These are phyloP conservation scores for Brenthis hecate DNA, from an alignment of 2,888 invertebrate species.

Conservation along the genomic window DNA sequence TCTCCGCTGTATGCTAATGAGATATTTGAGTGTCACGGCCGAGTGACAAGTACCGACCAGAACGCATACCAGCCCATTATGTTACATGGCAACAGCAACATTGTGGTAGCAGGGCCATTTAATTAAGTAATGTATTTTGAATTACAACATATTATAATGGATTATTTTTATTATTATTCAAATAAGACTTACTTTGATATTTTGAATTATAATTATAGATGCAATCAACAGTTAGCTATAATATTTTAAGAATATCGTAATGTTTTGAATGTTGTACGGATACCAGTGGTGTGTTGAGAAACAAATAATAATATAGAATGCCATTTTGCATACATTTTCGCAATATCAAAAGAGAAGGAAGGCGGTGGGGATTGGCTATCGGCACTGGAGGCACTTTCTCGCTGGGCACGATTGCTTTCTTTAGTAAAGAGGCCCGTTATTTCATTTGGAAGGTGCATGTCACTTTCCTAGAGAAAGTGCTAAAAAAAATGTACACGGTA, in stretches of 20 bases:
- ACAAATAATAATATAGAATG: slow-evolving; percentile 34
- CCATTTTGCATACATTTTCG: slow-evolving; percentile 66
- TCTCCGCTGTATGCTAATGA: slow-evolving; percentile 57
- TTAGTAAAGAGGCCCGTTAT: slow-evolving; percentile 73
- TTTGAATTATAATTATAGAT: background rate
- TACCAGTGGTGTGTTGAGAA: slow-evolving; percentile 20
- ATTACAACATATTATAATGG: background rate
- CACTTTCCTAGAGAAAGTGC: slow-evolving; percentile 72
- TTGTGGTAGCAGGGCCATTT: slow-evolving; percentile 22
- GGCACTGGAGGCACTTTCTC: slow-evolving; percentile 71
- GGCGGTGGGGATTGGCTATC: slow-evolving; percentile 42
- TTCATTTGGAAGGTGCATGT: slow-evolving; percentile 78
- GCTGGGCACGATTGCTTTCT: slow-evolving; percentile 77
- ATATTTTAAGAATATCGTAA: background rate
- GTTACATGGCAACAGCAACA: slow-evolving; percentile 29
- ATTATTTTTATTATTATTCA: background rate
- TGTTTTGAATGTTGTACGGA: slow-evolving; percentile 21
- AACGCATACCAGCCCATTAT: slow-evolving; percentile 36
- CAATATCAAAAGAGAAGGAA: slow-evolving; percentile 74
- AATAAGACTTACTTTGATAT: background rate
- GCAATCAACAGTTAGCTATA: background rate
- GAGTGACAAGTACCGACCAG: slow-evolving; percentile 41
- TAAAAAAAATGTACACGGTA: slow-evolving; percentile 64
- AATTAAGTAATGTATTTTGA: slow-evolving; percentile 23
- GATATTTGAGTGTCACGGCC: slow-evolving; percentile 51